A percentile compares a stretch with the other conserved stretches of the same genome.
phyloP scores from a whole-genome alignment of 2,888 invertebrate genomes.

The Epistrophe eligans region DNA sequence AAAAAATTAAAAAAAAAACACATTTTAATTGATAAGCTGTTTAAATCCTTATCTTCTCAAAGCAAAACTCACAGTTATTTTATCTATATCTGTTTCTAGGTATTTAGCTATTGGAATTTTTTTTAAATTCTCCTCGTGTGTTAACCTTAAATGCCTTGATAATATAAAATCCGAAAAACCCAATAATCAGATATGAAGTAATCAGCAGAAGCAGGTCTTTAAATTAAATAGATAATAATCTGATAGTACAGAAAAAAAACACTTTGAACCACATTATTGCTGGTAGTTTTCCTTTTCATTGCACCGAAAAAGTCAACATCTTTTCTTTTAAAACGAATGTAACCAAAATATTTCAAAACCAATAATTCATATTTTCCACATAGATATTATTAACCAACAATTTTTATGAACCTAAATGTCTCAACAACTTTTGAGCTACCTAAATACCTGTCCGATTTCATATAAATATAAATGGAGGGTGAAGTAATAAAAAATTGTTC shows the following conservation, averaged over 20 bases:
- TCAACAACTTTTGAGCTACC: background rate
- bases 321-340: background rate
- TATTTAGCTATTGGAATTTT: background rate
- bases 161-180: background rate
- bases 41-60: background rate
- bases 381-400: too few species aligned
- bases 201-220: background rate
- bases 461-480: background rate
- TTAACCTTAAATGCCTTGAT: background rate
- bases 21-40: background rate
- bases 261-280: background rate
- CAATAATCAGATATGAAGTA: background rate
- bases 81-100: background rate
- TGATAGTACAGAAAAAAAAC: background rate
- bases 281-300: background rate
- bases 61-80: background rate
- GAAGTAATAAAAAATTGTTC: background rate
- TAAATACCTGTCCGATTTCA: background rate
- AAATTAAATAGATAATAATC: slow-evolving; percentile 13
- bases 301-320: background rate
- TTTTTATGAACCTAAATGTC: background rate
- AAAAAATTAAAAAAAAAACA: background rate
- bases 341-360: background rate
- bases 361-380: background rate
- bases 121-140: background rate